Evolutionary conservation across 2,113 vertebrate species (phyloP), one percentile per base, ranked within the genome.

Genomic region (Antennarius striatus): DNA sequence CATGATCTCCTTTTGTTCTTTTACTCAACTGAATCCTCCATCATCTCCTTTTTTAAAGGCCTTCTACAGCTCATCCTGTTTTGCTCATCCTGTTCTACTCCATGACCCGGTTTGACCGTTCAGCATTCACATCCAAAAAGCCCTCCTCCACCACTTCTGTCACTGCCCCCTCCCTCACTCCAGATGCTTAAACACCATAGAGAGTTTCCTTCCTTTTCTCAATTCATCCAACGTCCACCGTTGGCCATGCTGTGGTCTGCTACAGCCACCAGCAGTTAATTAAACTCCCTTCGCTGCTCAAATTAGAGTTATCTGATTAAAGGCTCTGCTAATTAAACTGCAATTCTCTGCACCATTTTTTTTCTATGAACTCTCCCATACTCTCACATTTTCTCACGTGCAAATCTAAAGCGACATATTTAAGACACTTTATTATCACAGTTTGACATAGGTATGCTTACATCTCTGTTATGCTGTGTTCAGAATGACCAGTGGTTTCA

Each of bases 251-350:
- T 43, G 56, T 56, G 68, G 75, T 57, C 78, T 58, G 13, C 55
- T 81, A 56, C 72, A 78, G 82, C 86, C 62, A 77, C 30, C 17
- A 80, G 82, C 69, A 73, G 65, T 65, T 79, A 80, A 87, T 87
- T 85, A 88, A 85, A 80, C 30, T 57, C 79, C 50, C 64, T 65
- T 61, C 56, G 43, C 62, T 55, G 75, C 71, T 71, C 39, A 2
- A 72, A 75, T 82, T 73, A 60, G 22, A 48, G 42, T 58, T 79
- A 81, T 86, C 71, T 79, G 78, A 76, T 77, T 75, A 74, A 75
- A 84, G 66, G 15, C 48, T 48, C 79, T 59, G 71, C 57, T 89
- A 88, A 90, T 89, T 87, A 88, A 82, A 73, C 68, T 62, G 59
- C 39, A 68, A 71, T 60, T 79, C 55, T 70, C 45, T 54, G 17